Evolutionary conservation across 2,888 invertebrate genomes (phyloP).

Genomic region (Ganaspis brasiliensis): DNA sequence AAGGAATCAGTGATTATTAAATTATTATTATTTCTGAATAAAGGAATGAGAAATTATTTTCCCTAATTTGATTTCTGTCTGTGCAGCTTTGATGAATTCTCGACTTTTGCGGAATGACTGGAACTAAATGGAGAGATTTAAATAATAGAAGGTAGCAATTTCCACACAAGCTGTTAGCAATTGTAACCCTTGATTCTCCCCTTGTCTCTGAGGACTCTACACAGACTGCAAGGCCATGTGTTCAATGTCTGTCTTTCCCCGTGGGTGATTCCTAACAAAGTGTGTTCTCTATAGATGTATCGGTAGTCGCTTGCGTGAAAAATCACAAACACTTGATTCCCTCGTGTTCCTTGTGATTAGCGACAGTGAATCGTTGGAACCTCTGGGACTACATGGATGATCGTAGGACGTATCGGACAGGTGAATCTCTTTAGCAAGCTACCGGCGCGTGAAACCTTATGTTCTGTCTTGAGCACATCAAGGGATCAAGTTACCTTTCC

Average conservation of each 20-base stretch:
- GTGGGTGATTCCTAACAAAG: constrained; percentile 33
- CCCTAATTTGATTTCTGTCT: no score
- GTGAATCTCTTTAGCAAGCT: constrained; percentile 26
- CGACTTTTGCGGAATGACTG: no score
- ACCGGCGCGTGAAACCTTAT: constrained; percentile 41
- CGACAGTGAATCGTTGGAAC: constrained; percentile 62
- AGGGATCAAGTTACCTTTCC: constrained; percentile 31
- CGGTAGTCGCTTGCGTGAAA: constrained; percentile 46
- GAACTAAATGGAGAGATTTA: neutral
- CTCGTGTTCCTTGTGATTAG: constrained; percentile 68
- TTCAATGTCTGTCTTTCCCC: constrained; percentile 21
- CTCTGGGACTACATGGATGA: constrained; percentile 52
- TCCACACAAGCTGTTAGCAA: neutral
- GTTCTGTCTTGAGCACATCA: constrained; percentile 35
- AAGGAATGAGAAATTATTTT: no score
- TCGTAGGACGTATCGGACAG: constrained; percentile 37
- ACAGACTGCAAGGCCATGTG: constrained; percentile 37
- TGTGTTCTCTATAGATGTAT: constrained; percentile 13
- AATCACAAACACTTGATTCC: constrained; percentile 57
- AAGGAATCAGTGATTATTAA: no score
- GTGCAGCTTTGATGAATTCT: no score
- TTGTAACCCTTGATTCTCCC: constrained; percentile 2
- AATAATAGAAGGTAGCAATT: constrained; percentile 23
- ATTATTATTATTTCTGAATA: no score
- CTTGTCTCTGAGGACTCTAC: constrained; percentile 7